Evolutionary conservation across 2,113 vertebrate genomes (phyloP), one percentile per base, ranked within the genome.

Genomic region (Pantherophis guttatus): DNA sequence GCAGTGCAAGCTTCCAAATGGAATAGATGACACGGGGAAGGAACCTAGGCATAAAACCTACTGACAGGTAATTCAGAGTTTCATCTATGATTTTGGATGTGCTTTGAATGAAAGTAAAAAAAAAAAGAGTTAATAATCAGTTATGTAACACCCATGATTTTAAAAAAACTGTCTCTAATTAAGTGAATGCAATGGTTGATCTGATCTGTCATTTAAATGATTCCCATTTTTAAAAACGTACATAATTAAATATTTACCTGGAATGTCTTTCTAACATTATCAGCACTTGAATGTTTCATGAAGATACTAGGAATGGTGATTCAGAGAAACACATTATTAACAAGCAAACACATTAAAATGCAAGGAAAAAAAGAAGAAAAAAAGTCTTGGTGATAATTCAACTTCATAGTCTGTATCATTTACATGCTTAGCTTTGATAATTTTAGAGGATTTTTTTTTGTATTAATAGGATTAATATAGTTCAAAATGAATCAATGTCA

Each of bases 231-330:
- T 92, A 88, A 91, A 52, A 94, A 89, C 3, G 52, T 94, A 93
- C 92, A 92, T 96, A 95, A 95, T 96, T 94, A 96, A 96, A 96
- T 97, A 96, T 96, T 97, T 97, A 95, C 95, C 96, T 96, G 19
- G 91, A 95, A 94, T 94, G 93, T 94, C 96, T 94, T 24, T 81
- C 33, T 44, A 81, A 54, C 94, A 89, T 92, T 91, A 91, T 96
- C 95, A 95, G 90, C 59, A 17, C 1, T 5, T 93, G 94, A 95
- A 92, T 96, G 93, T 57, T 88, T 96, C 94, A 89, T 0, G 39
- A 91, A 88, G 91, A 94, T 91, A 93, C 90, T 29, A 52, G 87
- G 44, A 92, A 54, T 91, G 39, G 55, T 92, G 54, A 95, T 2
- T 44, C 90, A 53, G 94, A 92, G 90, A 58, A 48, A 48, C 26